Evolutionary conservation across 2,797 vertebrate genomes (phyloP).

Genomic region (Sebastolobus altivelis): DNA sequence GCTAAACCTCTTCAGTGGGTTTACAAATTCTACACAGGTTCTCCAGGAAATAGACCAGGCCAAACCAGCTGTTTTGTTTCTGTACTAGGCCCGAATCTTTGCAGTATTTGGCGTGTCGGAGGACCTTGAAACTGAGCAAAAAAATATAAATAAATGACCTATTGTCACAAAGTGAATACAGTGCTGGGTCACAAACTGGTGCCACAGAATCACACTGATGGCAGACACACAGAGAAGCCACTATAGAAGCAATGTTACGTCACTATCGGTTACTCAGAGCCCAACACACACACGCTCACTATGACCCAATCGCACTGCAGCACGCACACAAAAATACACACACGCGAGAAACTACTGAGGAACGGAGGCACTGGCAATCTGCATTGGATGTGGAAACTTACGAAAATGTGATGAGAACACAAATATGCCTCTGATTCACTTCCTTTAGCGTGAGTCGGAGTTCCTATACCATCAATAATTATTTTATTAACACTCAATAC

Average conservation of each 20-base stretch:
- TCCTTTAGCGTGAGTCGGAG: not conserved
- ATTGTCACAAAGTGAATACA: slow-evolving; percentile 75
- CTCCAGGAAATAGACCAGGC: slow-evolving; percentile 38
- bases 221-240: slow-evolving; percentile 79
- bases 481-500: not conserved
- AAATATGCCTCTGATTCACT: slow-evolving; percentile 15
- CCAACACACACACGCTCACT: slow-evolving; percentile 44
- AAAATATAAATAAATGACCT: slow-evolving; percentile 66
- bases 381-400: not conserved
- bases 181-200: slow-evolving; percentile 78
- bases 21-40: not conserved
- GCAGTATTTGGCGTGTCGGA: slow-evolving; percentile 33
- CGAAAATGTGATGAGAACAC: slow-evolving; percentile 2
- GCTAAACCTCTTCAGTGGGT: not conserved
- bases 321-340: slow-evolving; percentile 1
- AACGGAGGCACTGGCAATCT: slow-evolving; percentile 25
- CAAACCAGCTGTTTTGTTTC: slow-evolving; percentile 10
- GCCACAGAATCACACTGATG: slow-evolving; percentile 69
- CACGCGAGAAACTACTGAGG: slow-evolving; percentile 4
- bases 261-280: slow-evolving; percentile 68
- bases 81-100: slow-evolving; percentile 27
- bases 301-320: slow-evolving; percentile 55
- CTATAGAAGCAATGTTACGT: slow-evolving; percentile 80
- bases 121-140: slow-evolving; percentile 58
- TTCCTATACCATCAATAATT: not conserved